Percentiles rank a stretch among this genome's conserved stretches.
These are phyloP conservation scores for Reticulitermes lucifugus DNA, from an alignment of 2,888 invertebrate species.

Conservation along the genomic window DNA sequence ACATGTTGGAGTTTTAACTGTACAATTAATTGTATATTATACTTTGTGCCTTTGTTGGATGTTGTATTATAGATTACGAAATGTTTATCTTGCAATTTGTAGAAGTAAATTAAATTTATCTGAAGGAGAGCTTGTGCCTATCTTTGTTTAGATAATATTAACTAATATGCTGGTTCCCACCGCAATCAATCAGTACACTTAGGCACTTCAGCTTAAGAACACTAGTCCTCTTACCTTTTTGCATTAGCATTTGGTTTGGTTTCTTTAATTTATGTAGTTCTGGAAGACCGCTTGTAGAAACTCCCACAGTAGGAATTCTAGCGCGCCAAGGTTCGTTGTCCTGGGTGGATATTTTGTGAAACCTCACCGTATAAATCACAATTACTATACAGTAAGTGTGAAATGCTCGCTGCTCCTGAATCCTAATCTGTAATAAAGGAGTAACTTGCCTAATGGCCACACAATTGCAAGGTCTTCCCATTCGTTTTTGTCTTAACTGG, in stretches of 20 bases:
- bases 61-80: too few relatives aligned
- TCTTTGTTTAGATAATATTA: neutral
- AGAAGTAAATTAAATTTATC: too few relatives aligned
- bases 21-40: too few relatives aligned
- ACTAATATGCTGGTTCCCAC: neutral
- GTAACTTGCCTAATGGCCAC: too few relatives aligned
- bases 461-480: too few relatives aligned
- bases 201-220: neutral
- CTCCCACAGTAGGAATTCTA: slow-evolving; percentile 14
- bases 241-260: neutral
- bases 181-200: neutral
- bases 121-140: neutral
- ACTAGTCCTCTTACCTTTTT: neutral
- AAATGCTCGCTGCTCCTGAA: slow-evolving; percentile 10
- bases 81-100: too few relatives aligned
- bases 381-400: slow-evolving; percentile 8
- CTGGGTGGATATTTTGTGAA: neutral
- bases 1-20: too few relatives aligned
- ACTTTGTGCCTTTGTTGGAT: too few relatives aligned
- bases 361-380: slow-evolving; percentile 12
- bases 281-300: neutral
- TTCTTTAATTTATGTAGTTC: neutral
- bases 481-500: too few relatives aligned
- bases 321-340: neutral
- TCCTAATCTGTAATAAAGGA: too few relatives aligned